Percentiles rank a stretch among this genome's conserved stretches.
Evolutionary conservation across 2,888 invertebrate species (phyloP).

Genomic region (Cheilosia scutellata): DNA sequence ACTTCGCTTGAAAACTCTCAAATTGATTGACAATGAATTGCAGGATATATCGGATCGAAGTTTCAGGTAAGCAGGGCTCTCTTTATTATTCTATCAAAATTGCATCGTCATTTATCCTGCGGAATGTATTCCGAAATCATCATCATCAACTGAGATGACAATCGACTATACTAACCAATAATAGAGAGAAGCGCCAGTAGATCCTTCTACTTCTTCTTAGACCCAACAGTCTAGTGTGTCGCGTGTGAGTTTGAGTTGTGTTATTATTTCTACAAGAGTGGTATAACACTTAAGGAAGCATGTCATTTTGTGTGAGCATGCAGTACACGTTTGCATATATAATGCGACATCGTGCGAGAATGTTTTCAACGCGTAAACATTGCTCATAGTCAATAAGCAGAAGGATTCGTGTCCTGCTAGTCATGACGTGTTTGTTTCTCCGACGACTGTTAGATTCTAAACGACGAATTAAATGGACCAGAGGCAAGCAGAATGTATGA

Average conservation of each 20-base stretch:
- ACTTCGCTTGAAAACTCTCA: constrained; percentile 90
- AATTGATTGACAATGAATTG: constrained; percentile 93
- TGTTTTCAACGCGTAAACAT: constrained; percentile 25
- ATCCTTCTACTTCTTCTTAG: neutral
- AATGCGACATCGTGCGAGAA: constrained; percentile 40
- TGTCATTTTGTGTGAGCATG: constrained; percentile 36
- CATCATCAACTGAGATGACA: constrained; percentile 14
- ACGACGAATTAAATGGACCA: constrained; percentile 47
- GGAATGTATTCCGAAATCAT: neutral
- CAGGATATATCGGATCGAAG: constrained; percentile 91
- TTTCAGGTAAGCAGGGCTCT: constrained; percentile 87
- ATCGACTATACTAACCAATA: constrained; percentile 20
- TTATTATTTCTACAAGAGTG: neutral
- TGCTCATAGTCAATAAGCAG: constrained; percentile 28
- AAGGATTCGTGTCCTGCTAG: constrained; percentile 21
- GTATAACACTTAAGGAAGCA: constrained; percentile 11
- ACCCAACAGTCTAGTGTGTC: neutral
- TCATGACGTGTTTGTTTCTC: constrained; percentile 33
- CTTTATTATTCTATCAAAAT: constrained; percentile 6
- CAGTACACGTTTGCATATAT: constrained; percentile 54
- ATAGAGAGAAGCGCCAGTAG: neutral
- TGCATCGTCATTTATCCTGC: constrained; percentile 8
- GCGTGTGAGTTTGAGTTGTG: no score
- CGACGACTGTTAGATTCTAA: neutral
- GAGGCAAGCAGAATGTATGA: constrained; percentile 6